Evolutionary conservation across 2,888 invertebrate genomes (phyloP), one percentile per base, ranked within the genome.

Genomic region (Diploptera punctata): DNA sequence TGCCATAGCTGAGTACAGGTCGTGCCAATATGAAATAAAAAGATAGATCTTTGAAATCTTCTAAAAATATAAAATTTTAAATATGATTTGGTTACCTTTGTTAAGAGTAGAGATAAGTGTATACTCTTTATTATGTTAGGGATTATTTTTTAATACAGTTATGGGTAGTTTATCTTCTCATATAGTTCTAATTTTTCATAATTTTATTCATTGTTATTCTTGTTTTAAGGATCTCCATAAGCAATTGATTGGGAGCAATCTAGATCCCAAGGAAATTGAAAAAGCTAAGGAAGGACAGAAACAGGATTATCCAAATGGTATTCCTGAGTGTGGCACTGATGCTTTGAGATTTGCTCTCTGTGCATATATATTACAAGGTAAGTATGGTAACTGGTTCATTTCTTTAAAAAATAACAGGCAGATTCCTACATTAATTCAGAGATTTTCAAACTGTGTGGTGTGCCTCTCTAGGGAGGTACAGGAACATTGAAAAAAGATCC

Each of bases 301-400:
- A 80, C 81, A 81, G 69, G 88, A 89, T 79, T 89, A 86, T 84
- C 98, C 89, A 31, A 92, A 88, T 81, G 98, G 94, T n/a, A 98
- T 99, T 78, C 98, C 98, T 0, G 97, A 98, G 82, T 99, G 98
- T 82, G 99, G 97, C 2, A 95, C 95, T 1, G 98, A 98, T 83
- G 97, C 98, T 2, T 84, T 98, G 68, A 88, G 97, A 82, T 98
- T 95, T 83, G 96, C 95, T 0, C 87, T 98, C 0, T 95, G 96
- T 81, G 91, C 97, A 3, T 94, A 93, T 78, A 95, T 95, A 80
- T 89, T 92, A 0, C 95, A 95, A 81, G 89, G 88, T 85, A 77
- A 57, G 5, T 57, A 31, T 29, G n/a, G n/a, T n/a, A n/a, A n/a
- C n/a, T n/a, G n/a, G n/a, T n/a, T n/a, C n/a, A n/a, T n/a, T n/a